Evolutionary conservation across 35 echinoderm and acorn worm species (phyloP), one percentile per base, ranked within the genome.

Genomic region (Stichopus chloronotus): DNA sequence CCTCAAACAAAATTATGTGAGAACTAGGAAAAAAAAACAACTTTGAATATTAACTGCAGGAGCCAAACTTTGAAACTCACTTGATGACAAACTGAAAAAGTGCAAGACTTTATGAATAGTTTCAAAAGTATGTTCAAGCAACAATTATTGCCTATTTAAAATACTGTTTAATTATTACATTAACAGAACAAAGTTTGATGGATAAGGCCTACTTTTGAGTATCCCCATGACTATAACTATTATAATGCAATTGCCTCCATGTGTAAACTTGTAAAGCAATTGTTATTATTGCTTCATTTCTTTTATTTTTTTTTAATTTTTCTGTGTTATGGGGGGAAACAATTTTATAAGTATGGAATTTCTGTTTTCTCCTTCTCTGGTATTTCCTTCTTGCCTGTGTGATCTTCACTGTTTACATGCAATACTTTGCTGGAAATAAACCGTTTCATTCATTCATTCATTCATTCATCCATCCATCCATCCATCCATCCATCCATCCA

Each of bases 41-140:
- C 72, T 76, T 76, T 76, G 72, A 6, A 76, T 76, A 76, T 16
- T 9, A 76, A 76, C 72, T n/a, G n/a, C n/a, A n/a, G n/a, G n/a
- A n/a, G n/a, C n/a, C n/a, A n/a, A n/a, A n/a, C n/a, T n/a, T n/a
- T n/a, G n/a, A n/a, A n/a, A n/a, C n/a, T n/a, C n/a, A n/a, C n/a
- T n/a, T n/a, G n/a, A n/a, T n/a, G n/a, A n/a, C n/a, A n/a, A n/a
- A n/a, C n/a, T n/a, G n/a, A n/a, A n/a, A n/a, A 3, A 22, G 14
- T 5, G 69, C 5, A 74, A 74, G n/a, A n/a, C n/a, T n/a, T n/a
- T n/a, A n/a, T n/a, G n/a, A n/a, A n/a, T n/a, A n/a, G n/a, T n/a
- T n/a, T n/a, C n/a, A n/a, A n/a, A n/a, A n/a, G n/a, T n/a, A n/a
- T n/a, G n/a, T n/a, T n/a, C n/a, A n/a, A n/a, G n/a, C n/a, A n/a